Evolutionary conservation across 1,140 invertebrate species (phyloP).

Genomic region (Plodia interpunctella): DNA sequence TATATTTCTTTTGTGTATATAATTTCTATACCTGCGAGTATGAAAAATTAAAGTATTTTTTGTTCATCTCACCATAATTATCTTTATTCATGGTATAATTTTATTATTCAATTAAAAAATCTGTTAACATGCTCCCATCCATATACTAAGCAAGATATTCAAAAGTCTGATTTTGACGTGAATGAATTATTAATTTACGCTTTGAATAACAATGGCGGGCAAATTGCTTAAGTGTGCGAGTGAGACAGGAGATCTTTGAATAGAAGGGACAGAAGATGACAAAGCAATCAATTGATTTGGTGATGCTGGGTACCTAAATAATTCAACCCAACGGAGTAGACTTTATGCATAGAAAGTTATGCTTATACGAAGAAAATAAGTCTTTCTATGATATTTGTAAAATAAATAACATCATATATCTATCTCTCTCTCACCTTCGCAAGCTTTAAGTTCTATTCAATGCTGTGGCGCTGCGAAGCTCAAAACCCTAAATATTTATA

Average conservation of each 20-base stretch:
- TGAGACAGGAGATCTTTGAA: conserved; percentile 9
- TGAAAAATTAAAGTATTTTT: neutral
- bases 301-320: neutral
- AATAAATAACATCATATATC: no score
- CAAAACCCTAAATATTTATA: no score
- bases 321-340: neutral
- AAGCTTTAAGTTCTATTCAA: no score
- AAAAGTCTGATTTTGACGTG: conserved; percentile 48
- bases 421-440: no score
- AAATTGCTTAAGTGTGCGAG: conserved; percentile 35
- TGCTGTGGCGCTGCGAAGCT: no score
- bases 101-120: neutral
- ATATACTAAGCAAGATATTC: conserved; percentile 32
- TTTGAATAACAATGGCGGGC: conserved; percentile 59
- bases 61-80: neutral
- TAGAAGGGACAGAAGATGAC: conserved; percentile 12
- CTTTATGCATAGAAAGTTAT: neutral
- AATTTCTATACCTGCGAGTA: no score
- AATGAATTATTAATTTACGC: conserved; percentile 59
- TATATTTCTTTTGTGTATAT: no score
- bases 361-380: no score
- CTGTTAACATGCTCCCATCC: conserved; percentile 19
- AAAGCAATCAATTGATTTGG: conserved; percentile 11
- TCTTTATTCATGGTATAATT: neutral
- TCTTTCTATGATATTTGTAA: no score